Evolutionary conservation across 2,888 invertebrate genomes (phyloP).

Genomic region (Ligdia adustata): DNA sequence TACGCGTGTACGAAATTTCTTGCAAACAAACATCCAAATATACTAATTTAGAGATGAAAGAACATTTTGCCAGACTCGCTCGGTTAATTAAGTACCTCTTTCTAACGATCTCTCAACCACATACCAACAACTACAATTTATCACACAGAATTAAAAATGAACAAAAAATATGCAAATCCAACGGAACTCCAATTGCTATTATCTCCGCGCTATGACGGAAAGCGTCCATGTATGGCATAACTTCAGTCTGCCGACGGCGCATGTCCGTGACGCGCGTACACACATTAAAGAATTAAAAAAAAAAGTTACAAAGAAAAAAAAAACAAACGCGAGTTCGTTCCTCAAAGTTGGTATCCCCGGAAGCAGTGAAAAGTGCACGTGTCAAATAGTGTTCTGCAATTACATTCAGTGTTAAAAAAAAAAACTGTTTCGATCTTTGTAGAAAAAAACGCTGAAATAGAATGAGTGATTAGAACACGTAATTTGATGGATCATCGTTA

Average conservation of each 20-base stretch:
- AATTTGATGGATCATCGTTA: slow-evolving; percentile 27
- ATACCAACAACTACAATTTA: background rate
- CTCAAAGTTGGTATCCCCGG: slow-evolving; percentile 20
- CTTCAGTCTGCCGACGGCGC: slow-evolving; percentile 23
- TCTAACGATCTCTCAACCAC: no score
- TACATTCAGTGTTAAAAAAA: no score
- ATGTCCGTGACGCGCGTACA: slow-evolving; percentile 31
- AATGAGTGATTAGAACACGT: slow-evolving; percentile 21
- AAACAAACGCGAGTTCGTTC: slow-evolving; percentile 21
- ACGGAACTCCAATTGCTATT: slow-evolving; percentile 33
- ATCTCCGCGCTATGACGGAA: slow-evolving; percentile 36
- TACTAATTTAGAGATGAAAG: background rate
- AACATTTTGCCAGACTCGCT: background rate
- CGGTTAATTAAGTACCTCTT: no score
- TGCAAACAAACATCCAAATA: background rate
- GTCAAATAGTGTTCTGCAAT: slow-evolving; percentile 18
- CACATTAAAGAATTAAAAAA: slow-evolving; percentile 9
- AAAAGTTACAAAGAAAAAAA: slow-evolving; percentile 14
- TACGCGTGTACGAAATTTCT: no score
- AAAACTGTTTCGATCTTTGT: slow-evolving; percentile 21
- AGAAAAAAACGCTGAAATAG: background rate
- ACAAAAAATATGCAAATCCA: slow-evolving; percentile 17
- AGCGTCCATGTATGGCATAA: slow-evolving; percentile 33
- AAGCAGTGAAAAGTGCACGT: slow-evolving; percentile 32
- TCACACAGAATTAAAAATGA: background rate